These are phyloP conservation scores for Zaprionus gabonicus DNA, from an alignment of 1,140 invertebrate species.

Conservation along the genomic window DNA sequence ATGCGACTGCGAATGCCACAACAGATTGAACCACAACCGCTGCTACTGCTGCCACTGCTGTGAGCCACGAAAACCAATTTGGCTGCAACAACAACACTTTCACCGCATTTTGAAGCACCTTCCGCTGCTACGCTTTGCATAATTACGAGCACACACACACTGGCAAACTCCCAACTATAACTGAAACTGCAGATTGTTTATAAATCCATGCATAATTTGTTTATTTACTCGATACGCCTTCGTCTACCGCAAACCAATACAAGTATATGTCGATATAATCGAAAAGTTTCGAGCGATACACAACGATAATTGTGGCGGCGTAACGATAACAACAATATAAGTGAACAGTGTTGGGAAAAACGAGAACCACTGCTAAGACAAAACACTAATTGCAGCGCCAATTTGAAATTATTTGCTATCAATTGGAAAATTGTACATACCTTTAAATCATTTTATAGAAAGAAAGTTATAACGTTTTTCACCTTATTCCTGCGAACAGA, in stretches of 20 bases:
- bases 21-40: conserved; percentile 41
- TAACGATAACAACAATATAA: neutral
- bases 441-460: neutral
- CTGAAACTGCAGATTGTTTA: conserved; percentile 41
- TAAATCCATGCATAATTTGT: conserved; percentile 49
- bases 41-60: conserved; percentile 21
- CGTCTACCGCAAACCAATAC: conserved; percentile 50
- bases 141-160: conserved; percentile 40
- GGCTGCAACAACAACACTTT: conserved; percentile 50
- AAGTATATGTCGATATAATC: conserved; percentile 36
- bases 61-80: conserved; percentile 44
- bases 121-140: conserved; percentile 40
- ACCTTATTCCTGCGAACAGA: conserved; percentile 1
- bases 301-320: conserved; percentile 21
- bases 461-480: neutral
- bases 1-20: conserved; percentile 38
- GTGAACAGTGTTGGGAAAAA: conserved; percentile 1
- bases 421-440: neutral
- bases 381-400: conserved; percentile 20
- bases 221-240: conserved; percentile 43
- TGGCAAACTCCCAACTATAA: conserved; percentile 21
- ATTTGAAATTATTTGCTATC: neutral
- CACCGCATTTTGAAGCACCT: conserved; percentile 40
- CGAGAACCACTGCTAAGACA: neutral
- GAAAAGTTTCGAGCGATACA: conserved; percentile 13